Evolutionary conservation across 2,888 invertebrate genomes (phyloP).

Genomic region (Uropetala carovei): DNA sequence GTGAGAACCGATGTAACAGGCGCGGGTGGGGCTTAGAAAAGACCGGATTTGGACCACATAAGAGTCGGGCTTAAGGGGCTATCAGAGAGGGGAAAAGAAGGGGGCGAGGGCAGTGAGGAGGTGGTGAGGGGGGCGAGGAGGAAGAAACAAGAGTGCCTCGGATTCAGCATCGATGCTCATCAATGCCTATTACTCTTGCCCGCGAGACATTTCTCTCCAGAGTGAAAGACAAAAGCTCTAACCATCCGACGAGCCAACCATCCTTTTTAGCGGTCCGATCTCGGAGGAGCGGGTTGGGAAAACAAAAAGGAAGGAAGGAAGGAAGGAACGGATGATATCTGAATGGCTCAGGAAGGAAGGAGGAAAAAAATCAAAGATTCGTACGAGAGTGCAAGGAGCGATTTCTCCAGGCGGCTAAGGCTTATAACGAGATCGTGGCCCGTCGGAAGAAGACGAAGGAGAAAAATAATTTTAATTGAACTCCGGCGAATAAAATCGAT

Average conservation of each 20-base stretch:
- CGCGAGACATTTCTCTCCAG: slow-evolving; percentile 37
- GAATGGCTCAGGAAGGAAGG: slow-evolving; percentile 37
- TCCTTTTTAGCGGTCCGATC: slow-evolving; percentile 23
- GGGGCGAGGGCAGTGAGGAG: background rate
- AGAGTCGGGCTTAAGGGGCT: background rate
- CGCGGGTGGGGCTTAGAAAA: slow-evolving; percentile 25
- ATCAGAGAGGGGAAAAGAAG: background rate
- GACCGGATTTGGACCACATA: slow-evolving; percentile 2
- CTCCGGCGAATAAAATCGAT: background rate
- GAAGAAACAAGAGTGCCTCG: slow-evolving; percentile 37
- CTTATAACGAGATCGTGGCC: slow-evolving; percentile 38
- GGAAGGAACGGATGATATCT: slow-evolving; percentile 12
- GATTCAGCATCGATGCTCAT: slow-evolving; percentile 63
- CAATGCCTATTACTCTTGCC: slow-evolving; percentile 63
- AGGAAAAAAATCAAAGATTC: slow-evolving; percentile 35
- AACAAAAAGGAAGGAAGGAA: background rate
- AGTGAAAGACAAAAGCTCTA: slow-evolving; percentile 48
- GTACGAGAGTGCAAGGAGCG: background rate
- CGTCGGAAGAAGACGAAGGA: background rate
- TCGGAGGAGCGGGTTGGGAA: background rate
- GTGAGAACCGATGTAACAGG: background rate
- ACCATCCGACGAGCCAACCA: slow-evolving; percentile 40
- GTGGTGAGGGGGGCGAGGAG: background rate
- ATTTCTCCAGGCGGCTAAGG: slow-evolving; percentile 3
- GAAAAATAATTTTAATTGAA: background rate